Evolutionary conservation across 1,140 invertebrate genomes (phyloP).

Genomic region (Drosophila guanche): DNA sequence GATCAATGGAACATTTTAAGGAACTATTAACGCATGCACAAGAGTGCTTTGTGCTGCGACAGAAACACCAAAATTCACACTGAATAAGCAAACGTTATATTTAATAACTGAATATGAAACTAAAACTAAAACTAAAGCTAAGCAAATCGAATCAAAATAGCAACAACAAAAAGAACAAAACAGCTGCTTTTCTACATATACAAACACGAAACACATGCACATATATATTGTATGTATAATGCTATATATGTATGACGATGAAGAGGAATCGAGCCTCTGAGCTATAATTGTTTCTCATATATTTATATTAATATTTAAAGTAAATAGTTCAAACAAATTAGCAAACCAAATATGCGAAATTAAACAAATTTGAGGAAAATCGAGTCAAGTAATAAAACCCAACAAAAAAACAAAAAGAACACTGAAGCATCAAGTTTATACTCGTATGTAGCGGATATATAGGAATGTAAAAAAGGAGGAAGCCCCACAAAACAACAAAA

Average conservation of each 20-base stretch:
- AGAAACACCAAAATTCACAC: conserved; percentile 78
- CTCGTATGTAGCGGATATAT: conserved; percentile 68
- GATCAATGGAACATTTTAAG: conserved; percentile 54
- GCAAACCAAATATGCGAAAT: conserved; percentile 79
- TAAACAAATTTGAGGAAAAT: conserved; percentile 36
- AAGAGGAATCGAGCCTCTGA: conserved; percentile 35
- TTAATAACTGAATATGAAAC: conserved; percentile 75
- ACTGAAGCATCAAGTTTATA: conserved; percentile 69
- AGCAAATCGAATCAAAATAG: conserved; percentile 55
- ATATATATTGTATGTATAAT: conserved; percentile 39
- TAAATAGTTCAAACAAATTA: conserved; percentile 82
- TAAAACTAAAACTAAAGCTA: conserved; percentile 49
- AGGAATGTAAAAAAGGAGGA: conserved; percentile 68
- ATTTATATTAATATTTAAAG: conserved; percentile 76
- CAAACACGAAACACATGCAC: conserved; percentile 2
- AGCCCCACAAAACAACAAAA: conserved; percentile 45
- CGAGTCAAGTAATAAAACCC: conserved; percentile 9
- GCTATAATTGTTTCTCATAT: conserved; percentile 77
- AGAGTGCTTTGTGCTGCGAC: conserved; percentile 46
- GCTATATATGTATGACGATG: conserved; percentile 36
- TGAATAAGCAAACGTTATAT: conserved; percentile 76
- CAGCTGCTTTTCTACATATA: conserved; percentile 73
- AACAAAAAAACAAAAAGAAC: conserved; percentile 31
- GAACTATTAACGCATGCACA: conserved; percentile 48
- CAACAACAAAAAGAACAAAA: conserved; percentile 42